These are phyloP conservation scores for Antitype chi DNA, from an alignment of 2,888 invertebrate genomes.

Conservation along the genomic window DNA sequence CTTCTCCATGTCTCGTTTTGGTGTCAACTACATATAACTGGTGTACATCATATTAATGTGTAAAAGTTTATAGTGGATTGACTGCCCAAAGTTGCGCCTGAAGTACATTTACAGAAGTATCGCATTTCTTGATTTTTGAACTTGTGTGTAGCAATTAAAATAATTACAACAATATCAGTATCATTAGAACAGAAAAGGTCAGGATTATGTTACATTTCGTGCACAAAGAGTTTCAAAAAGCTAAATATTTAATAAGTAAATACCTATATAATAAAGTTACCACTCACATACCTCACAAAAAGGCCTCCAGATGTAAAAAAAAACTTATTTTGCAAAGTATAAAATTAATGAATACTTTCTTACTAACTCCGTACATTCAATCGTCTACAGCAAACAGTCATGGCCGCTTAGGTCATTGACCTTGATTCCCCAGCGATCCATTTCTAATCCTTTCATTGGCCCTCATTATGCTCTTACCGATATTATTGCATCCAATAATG, in stretches of 20 bases:
- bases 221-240: not conserved
- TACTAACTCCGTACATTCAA: slow-evolving; percentile 6
- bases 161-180: too few species aligned
- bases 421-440: slow-evolving; percentile 45
- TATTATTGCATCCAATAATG: slow-evolving; percentile 46
- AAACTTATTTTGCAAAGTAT: not conserved
- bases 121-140: too few species aligned
- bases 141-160: too few species aligned
- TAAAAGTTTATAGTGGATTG: not conserved
- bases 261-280: too few species aligned
- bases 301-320: not conserved
- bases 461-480: slow-evolving; percentile 40
- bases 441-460: slow-evolving; percentile 58
- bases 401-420: slow-evolving; percentile 48
- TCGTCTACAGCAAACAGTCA: slow-evolving; percentile 21
- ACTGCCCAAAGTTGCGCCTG: too few species aligned
- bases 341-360: not conserved
- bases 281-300: too few species aligned
- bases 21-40: too few species aligned
- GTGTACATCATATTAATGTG: not conserved
- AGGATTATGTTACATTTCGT: not conserved
- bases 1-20: not conserved
- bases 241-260: too few species aligned
- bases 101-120: too few species aligned
- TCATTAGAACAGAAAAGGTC: too few species aligned